A percentile compares a stretch with the other conserved stretches of the same genome.
These are phyloP conservation scores for Nothocercus nigrocapillus DNA, from an alignment of 2,113 vertebrate species.

Conservation along the genomic window DNA sequence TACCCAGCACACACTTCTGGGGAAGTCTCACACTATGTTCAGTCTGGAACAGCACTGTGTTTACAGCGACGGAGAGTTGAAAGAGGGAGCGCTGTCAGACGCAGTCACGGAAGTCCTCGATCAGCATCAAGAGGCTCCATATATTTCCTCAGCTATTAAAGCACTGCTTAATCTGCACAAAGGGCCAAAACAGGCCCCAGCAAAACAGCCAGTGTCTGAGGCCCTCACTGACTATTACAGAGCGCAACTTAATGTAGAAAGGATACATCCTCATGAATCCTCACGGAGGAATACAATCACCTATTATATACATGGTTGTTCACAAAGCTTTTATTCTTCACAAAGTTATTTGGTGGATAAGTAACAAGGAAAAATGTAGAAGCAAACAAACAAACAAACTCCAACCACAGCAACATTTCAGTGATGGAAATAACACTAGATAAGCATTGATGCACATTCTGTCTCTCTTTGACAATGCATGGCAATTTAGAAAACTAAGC, in stretches of 20 bases:
- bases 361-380: conserved; percentile 5
- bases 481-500: conserved; percentile 10
- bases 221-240: neutral
- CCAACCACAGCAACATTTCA: neutral
- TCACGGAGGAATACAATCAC: neutral
- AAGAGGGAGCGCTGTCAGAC: neutral
- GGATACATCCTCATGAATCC: neutral
- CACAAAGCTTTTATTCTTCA: neutral
- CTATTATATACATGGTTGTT: neutral
- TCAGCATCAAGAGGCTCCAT: neutral
- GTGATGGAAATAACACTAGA: conserved; percentile 18
- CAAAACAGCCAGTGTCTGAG: neutral
- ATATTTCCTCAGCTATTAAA: neutral
- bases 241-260: neutral
- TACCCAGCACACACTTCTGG: neutral
- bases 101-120: neutral
- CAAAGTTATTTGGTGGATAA: neutral
- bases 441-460: conserved; percentile 22
- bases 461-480: neutral
- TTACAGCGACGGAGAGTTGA: neutral
- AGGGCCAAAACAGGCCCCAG: neutral
- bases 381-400: conserved; percentile 18
- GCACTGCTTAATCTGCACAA: neutral
- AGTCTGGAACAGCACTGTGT: neutral
- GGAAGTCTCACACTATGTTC: neutral